Conservation (phyloP, 2,888 invertebrate genomes). For the Caenorhabditis becei region DNA sequence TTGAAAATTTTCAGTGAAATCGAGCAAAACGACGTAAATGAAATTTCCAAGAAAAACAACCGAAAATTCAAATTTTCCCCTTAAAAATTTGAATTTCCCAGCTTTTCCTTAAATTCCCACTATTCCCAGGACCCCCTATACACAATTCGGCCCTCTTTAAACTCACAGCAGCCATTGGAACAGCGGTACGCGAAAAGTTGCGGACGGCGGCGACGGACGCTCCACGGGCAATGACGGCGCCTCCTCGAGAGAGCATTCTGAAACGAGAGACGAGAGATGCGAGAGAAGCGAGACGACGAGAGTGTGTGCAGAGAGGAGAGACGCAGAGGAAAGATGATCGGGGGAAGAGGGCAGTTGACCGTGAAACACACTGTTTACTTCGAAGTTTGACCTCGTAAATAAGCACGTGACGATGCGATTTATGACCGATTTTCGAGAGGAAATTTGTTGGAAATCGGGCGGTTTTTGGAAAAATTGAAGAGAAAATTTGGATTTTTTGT, state of each 20-base stretch:
- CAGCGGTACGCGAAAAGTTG: conserved; percentile 49
- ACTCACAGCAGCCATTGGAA: conserved; percentile 64
- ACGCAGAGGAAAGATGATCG: conserved; percentile 7
- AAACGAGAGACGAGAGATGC: neutral
- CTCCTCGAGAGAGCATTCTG: conserved; percentile 59
- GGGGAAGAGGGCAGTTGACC: conserved; percentile 13
- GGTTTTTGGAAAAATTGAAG: neutral
- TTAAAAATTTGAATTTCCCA: no score
- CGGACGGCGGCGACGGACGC: conserved; percentile 32
- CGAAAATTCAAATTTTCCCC: no score
- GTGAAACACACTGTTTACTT: conserved; percentile 1
- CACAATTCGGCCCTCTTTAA: neutral
- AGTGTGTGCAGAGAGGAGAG: conserved; percentile 13
- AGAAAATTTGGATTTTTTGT: neutral
- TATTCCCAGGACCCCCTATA: no score
- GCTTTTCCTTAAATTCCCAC: neutral
- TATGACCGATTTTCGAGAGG: neutral
- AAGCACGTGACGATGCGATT: neutral
- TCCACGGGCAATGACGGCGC: conserved; percentile 58
- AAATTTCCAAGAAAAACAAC: no score
- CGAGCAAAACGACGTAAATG: no score
- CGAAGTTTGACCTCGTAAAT: neutral
- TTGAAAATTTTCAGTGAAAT: no score
- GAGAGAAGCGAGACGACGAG: neutral
- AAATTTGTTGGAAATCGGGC: neutral